Evolutionary conservation across 2,888 invertebrate genomes (phyloP), one percentile per base, ranked within the genome.

Genomic region (Agrenia bidenticulata): DNA sequence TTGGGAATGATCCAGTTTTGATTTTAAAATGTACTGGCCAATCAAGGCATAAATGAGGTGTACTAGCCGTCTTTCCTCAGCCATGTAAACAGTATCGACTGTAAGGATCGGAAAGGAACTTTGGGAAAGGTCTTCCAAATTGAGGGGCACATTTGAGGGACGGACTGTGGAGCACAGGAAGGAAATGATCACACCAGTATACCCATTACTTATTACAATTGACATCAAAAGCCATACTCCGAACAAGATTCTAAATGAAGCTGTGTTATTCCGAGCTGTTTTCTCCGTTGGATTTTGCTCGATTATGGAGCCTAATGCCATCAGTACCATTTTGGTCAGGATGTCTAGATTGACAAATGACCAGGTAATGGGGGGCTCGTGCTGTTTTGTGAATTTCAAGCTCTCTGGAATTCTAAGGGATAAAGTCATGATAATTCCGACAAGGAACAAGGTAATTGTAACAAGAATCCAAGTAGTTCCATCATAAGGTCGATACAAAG

Each of bases 281-380:
- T 13, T 26, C 2, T 55, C 55, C 24, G 27, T 15, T 2, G 55
- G 55, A 37, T 55, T 55, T 17, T 55, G 55, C 32, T 55, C 55
- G 13, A 55, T 26, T 11, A 55, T 32, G 11, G 55, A 27, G 4
- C 55, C 55, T 17, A 55, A 37, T 7, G 37, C 4, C 27, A 55
- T 32, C n/a, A 55, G 13, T 32, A 55, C 2, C 11, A 55, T 19
- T 51, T 51, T 51, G 7, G 2, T 51, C 5, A 51, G 7, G 24
- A 23, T 45, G 15, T 45, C 45, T 9, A n/a, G 45, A 45, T 15
- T 45, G 19, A 45, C 15, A n/a, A n/a, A n/a, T n/a, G n/a, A n/a
- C n/a, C n/a, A n/a, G n/a, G n/a, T n/a, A 39, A n/a, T n/a, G n/a
- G 11, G 39, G 13, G 13, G 39, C 13, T 13, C 39, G 11, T 13